These are phyloP conservation scores for Arctocebus calabarensis DNA, from an alignment of 2,797 vertebrate genomes.

Conservation along the genomic window DNA sequence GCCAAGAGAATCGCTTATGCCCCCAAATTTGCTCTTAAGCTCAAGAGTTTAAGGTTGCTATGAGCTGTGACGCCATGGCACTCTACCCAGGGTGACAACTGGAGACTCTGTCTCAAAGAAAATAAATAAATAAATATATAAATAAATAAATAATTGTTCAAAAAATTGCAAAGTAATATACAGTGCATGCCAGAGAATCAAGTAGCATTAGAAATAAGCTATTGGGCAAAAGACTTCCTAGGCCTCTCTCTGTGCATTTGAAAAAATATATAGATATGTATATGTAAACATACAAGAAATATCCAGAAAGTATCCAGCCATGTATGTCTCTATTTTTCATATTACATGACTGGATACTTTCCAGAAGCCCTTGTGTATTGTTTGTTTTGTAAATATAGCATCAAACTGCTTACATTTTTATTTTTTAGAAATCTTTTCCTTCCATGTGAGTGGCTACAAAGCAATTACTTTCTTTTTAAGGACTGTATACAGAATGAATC, in stretches of 20 bases:
- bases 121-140: too few relatives aligned
- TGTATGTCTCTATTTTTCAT: too few relatives aligned
- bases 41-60: too few relatives aligned
- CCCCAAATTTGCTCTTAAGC: too few relatives aligned
- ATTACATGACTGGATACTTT: too few relatives aligned
- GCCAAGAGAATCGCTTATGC: too few relatives aligned
- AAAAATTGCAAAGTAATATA: neutral
- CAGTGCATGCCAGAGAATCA: constrained; percentile 4
- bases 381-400: neutral
- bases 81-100: too few relatives aligned
- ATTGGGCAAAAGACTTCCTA: neutral
- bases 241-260: neutral
- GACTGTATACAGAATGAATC: neutral
- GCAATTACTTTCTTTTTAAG: neutral
- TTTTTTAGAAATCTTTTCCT: neutral
- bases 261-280: neutral
- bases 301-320: too few relatives aligned
- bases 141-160: neutral
- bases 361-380: neutral
- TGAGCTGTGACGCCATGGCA: too few relatives aligned
- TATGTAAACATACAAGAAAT: neutral
- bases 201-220: neutral
- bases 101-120: too few relatives aligned
- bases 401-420: neutral
- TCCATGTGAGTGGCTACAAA: neutral